Conservation (phyloP, 2,797 vertebrate species). For the Periparus ater region DNA sequence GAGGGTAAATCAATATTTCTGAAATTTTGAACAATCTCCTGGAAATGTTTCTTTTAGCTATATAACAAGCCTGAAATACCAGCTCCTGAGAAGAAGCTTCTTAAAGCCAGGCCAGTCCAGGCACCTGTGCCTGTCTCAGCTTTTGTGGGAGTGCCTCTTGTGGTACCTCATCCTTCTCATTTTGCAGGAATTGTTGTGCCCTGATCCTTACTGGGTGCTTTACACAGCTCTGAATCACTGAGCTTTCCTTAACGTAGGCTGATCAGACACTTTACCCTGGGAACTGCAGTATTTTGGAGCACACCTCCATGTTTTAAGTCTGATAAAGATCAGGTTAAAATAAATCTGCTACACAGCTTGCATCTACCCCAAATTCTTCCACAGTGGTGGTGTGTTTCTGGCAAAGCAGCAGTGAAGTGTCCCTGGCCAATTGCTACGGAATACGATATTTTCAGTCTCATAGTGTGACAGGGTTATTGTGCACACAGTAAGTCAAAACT, state of each 20-base stretch:
- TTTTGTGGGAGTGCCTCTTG: background rate
- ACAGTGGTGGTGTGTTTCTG: background rate
- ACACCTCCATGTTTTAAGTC: background rate
- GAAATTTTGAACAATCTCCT: background rate
- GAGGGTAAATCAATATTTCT: background rate
- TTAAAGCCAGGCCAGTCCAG: background rate
- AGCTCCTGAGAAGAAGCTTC: background rate
- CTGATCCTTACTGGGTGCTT: background rate
- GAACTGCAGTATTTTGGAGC: background rate
- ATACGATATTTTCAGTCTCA: background rate
- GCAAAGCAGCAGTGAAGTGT: background rate
- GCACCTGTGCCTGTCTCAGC: background rate
- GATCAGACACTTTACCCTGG: background rate
- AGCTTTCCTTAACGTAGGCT: background rate
- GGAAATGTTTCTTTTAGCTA: background rate
- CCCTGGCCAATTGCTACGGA: background rate
- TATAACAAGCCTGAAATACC: background rate
- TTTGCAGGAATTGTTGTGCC: background rate
- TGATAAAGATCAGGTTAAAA: background rate
- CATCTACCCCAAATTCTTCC: background rate
- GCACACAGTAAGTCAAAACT: background rate
- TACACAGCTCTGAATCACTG: background rate
- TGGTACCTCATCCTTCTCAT: fast-evolving
- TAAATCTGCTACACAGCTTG: background rate
- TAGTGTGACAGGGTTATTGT: background rate